Conservation (phyloP, 2,797 vertebrate genomes). For the Alfaro cultratus region DNA sequence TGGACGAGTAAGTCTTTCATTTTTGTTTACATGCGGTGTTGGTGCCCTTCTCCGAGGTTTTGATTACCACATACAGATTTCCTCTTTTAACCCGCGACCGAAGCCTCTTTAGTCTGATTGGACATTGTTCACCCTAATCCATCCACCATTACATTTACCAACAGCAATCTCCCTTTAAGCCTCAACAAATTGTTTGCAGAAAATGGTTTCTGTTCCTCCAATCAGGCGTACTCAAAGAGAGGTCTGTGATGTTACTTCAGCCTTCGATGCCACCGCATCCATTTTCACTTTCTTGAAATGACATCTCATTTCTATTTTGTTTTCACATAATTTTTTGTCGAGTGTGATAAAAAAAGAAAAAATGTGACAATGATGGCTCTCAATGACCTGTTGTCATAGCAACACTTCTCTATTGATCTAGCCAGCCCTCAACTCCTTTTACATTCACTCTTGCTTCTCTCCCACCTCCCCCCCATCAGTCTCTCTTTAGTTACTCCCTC, state of each 20-base stretch:
- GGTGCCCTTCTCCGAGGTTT: slow-evolving; percentile 14
- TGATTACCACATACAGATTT: slow-evolving; percentile 41
- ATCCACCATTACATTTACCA: slow-evolving; percentile 54
- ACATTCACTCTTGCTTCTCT: slow-evolving; percentile 64
- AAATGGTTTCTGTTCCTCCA: slow-evolving; percentile 46
- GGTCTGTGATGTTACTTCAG: slow-evolving; percentile 33
- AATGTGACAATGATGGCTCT: slow-evolving; percentile 69
- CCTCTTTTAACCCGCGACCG: slow-evolving; percentile 27
- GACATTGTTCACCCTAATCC: slow-evolving; percentile 65
- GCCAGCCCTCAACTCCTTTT: slow-evolving; percentile 67
- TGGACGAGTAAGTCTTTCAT: not conserved
- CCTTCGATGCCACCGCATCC: slow-evolving; percentile 8
- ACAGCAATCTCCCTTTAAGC: slow-evolving; percentile 51
- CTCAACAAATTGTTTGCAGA: slow-evolving; percentile 45
- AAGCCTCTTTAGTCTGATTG: slow-evolving; percentile 59
- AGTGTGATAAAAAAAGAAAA: slow-evolving; percentile 33
- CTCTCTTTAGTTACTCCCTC: slow-evolving; percentile 66
- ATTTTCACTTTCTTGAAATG: slow-evolving; percentile 37
- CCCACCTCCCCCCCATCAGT: slow-evolving; percentile 55
- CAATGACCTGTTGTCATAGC: slow-evolving; percentile 78
- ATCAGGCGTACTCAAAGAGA: slow-evolving; percentile 42
- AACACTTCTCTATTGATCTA: slow-evolving; percentile 77
- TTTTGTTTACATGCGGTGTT: slow-evolving; percentile 17
- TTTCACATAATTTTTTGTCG: slow-evolving; percentile 37
- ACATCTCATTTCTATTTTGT: slow-evolving; percentile 41